A percentile compares a stretch with the other conserved stretches of the same genome.
Evolutionary conservation across 2,113 vertebrate species (phyloP).

Genomic region (Microcebus ravelobensis): DNA sequence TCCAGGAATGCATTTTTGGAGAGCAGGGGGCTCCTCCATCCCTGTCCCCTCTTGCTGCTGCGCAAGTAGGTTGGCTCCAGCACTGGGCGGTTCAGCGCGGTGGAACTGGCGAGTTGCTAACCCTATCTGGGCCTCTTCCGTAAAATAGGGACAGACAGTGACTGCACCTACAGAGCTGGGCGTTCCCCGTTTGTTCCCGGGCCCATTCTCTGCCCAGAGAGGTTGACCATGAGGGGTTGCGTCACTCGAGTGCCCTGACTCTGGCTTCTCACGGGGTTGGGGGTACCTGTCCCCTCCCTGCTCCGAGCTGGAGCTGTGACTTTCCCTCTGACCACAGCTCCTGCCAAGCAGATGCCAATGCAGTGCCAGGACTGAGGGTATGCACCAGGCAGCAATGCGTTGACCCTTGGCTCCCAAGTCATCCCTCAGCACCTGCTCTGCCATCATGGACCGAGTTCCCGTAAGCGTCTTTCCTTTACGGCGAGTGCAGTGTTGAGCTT

Average conservation of each 20-base stretch:
- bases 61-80: fast-evolving
- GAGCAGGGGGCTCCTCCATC: background rate
- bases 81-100: fast-evolving
- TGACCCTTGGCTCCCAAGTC: background rate
- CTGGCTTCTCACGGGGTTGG: background rate
- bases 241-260: background rate
- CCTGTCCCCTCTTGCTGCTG: background rate
- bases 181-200: background rate
- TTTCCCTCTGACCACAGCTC: background rate
- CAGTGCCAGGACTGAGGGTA: background rate
- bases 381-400: background rate
- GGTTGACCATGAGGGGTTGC: background rate
- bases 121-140: background rate
- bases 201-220: background rate
- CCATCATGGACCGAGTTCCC: background rate
- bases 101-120: background rate
- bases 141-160: background rate
- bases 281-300: background rate
- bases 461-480: background rate
- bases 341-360: background rate
- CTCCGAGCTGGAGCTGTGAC: background rate
- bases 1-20: background rate
- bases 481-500: background rate
- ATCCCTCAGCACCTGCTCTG: background rate
- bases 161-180: background rate